These are phyloP conservation scores for Diplodus sargus DNA, from an alignment of 2,797 vertebrate species.

Conservation along the genomic window DNA sequence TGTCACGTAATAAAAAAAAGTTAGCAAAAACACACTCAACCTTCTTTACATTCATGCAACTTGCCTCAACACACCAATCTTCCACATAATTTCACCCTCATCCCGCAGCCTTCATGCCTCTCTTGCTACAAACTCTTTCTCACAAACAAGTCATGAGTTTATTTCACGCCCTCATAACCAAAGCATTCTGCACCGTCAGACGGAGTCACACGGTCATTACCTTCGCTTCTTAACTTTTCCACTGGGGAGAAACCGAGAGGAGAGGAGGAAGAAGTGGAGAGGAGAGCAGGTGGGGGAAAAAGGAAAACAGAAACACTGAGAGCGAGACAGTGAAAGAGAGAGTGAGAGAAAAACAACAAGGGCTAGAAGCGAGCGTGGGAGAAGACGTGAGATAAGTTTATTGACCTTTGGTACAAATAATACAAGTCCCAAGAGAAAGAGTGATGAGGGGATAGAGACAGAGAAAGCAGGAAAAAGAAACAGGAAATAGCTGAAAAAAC, in stretches of 20 bases:
- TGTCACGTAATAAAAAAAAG: neutral
- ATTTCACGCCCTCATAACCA: slow-evolving; percentile 53
- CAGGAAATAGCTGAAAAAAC: slow-evolving; percentile 55
- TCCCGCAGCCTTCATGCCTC: slow-evolving; percentile 40
- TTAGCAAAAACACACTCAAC: slow-evolving; percentile 28
- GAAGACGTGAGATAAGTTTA: slow-evolving; percentile 74
- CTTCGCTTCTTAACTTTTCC: slow-evolving; percentile 84
- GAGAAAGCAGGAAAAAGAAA: slow-evolving; percentile 44
- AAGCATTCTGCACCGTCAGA: slow-evolving; percentile 61
- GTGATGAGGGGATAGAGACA: slow-evolving; percentile 28
- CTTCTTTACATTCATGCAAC: slow-evolving; percentile 44
- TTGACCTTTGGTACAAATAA: slow-evolving; percentile 66
- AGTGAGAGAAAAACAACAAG: slow-evolving; percentile 57
- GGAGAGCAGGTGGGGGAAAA: slow-evolving; percentile 26
- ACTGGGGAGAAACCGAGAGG: slow-evolving; percentile 79
- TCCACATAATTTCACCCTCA: slow-evolving; percentile 15
- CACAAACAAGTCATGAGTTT: slow-evolving; percentile 47
- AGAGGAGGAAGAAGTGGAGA: slow-evolving; percentile 61
- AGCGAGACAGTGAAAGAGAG: slow-evolving; percentile 66
- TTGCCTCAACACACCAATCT: slow-evolving; percentile 36
- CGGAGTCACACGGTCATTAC: slow-evolving; percentile 75
- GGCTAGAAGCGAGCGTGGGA: slow-evolving; percentile 57
- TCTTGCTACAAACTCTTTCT: slow-evolving; percentile 38
- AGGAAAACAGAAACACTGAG: slow-evolving; percentile 54
- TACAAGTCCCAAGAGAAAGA: slow-evolving; percentile 51